Percentiles rank a stretch among this genome's conserved stretches.
Conservation (phyloP, 1,140 invertebrate species). For the Adelges cooleyi region DNA sequence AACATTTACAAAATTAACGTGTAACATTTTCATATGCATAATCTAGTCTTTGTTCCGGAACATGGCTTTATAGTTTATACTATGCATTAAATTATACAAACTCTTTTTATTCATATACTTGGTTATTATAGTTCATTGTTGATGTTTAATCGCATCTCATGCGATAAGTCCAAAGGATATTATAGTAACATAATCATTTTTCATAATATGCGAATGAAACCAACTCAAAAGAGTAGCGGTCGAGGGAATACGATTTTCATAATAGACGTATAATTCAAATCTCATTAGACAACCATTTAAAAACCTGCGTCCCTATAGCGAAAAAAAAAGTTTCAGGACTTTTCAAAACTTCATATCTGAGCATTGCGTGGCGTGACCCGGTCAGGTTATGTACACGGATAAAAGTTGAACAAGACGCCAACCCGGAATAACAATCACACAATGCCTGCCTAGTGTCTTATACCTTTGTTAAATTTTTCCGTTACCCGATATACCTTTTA, state of each 20-base stretch:
- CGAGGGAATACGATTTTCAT: background rate
- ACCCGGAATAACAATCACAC: too few relatives aligned
- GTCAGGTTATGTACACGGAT: too few relatives aligned
- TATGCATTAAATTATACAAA: background rate
- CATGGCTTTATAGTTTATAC: background rate
- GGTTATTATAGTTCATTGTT: too few relatives aligned
- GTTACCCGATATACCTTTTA: too few relatives aligned
- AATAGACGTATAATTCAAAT: slow-evolving; percentile 15
- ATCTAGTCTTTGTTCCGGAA: background rate
- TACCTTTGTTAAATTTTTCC: too few relatives aligned
- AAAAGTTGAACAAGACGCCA: too few relatives aligned
- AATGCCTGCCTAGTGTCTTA: too few relatives aligned
- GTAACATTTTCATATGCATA: too few relatives aligned
- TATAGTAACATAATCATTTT: background rate
- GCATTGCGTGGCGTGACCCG: too few relatives aligned
- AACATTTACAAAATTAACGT: too few relatives aligned
- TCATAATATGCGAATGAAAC: background rate
- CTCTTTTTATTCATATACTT: background rate
- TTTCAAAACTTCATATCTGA: background rate
- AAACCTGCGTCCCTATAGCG: background rate
- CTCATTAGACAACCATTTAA: background rate
- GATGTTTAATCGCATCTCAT: slow-evolving; percentile 1
- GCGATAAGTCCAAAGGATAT: too few relatives aligned
- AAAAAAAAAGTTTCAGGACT: background rate
- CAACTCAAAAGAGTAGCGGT: background rate